Evolutionary conservation across 2,113 vertebrate genomes (phyloP), one percentile per base, ranked within the genome.

Genomic region (Tetrax tetrax): DNA sequence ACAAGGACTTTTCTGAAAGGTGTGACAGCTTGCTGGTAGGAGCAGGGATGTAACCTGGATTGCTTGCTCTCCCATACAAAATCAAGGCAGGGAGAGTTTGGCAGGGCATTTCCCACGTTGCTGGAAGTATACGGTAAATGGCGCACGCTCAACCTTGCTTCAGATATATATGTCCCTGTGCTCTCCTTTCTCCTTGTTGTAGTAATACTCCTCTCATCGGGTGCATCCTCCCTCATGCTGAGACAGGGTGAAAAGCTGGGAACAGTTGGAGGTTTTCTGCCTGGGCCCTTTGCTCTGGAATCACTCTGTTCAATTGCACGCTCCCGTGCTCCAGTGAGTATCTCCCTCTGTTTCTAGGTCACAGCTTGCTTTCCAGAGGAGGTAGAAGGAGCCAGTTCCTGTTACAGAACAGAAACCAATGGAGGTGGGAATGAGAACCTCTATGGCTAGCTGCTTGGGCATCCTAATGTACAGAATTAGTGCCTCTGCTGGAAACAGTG

Each of bases 61-160:
- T 88, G 13, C 48, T 72, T 90, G 48, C 29, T 78, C 24, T 56
- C 29, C 54, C 24, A 1, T 60, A 35, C 25, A 19, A n/a, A 83
- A 59, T 12, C 7, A 41, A 75, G 56, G 5, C 4, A 25, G 47
- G 31, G 41, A 9, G 29, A 48, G 3, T 61, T 48, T 59, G 51
- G 14, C 29, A 48, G 37, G 25, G 10, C 10, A 37, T 37, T 74
- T 71, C 47, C 31, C 28, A 6, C 2, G 19, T 51, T 68, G 20
- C 18, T 88, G 61, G 28, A 60, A 72, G 31, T 7, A 1, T 31
- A 18, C 63, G 51, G 51, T 41, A 28, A 65, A 28, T 1, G 3
- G 38, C 61, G 23, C 8, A 1, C 0, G 0, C 12, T 53, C 24
- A 53, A 10, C 4, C 4, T 83, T 21, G 7, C 31, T 63, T 71